Percentiles rank a stretch among this genome's conserved stretches.
Evolutionary conservation across 23 tunicate genomes (phyloP).

Genomic region (Ascidia mentula): DNA sequence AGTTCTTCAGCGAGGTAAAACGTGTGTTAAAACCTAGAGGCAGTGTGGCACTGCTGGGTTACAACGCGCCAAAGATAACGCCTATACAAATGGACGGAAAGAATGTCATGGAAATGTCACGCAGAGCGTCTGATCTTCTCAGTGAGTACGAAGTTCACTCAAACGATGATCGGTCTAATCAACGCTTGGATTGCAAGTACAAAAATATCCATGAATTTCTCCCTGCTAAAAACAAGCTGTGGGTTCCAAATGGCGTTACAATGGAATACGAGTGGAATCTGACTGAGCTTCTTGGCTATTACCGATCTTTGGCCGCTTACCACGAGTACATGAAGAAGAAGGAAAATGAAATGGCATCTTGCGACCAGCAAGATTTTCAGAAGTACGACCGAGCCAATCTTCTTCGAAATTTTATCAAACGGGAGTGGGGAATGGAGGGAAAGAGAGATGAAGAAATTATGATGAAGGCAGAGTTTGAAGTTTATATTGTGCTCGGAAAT

Average conservation of each 20-base stretch:
- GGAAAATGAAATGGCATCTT: background rate
- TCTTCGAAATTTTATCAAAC: background rate
- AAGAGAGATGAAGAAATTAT: background rate
- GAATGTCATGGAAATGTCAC: background rate
- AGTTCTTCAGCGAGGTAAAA: constrained; percentile 30
- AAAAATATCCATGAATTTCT: background rate
- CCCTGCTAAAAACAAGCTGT: background rate
- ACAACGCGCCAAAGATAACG: constrained; percentile 4
- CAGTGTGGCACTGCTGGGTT: constrained; percentile 25
- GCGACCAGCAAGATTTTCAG: background rate
- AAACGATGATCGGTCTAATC: background rate
- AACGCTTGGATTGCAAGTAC: background rate
- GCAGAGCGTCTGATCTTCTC: background rate
- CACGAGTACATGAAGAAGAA: constrained; percentile 1
- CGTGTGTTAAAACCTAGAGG: constrained; percentile 45
- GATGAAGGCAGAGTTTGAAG: background rate
- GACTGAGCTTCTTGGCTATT: background rate
- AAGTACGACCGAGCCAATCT: background rate
- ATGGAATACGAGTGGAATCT: background rate
- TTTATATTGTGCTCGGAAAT: background rate
- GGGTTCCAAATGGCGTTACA: background rate
- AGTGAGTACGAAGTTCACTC: background rate
- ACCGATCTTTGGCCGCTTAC: background rate
- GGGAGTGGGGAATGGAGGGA: background rate
- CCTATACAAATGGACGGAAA: background rate